Evolutionary conservation across 2,113 vertebrate species (phyloP).

Genomic region (Nannospalax galili): DNA sequence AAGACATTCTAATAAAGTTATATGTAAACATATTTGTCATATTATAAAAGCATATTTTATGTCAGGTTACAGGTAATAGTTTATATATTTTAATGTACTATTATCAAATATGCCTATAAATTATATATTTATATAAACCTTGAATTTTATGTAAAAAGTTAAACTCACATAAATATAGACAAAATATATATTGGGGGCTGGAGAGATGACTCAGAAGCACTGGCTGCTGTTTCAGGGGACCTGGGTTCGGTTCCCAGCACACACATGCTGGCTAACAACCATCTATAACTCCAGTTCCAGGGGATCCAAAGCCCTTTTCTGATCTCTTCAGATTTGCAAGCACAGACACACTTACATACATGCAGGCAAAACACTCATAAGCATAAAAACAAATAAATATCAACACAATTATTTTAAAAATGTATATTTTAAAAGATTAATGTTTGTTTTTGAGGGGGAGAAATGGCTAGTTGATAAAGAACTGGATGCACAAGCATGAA

Average conservation of each 20-base stretch:
- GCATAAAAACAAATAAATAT: background rate
- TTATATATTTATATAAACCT: background rate
- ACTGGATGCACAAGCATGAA: background rate
- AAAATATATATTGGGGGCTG: too few species aligned
- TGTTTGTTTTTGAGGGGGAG: too few species aligned
- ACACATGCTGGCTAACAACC: too few species aligned
- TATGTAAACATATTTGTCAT: background rate
- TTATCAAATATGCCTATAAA: slow-evolving; percentile 32
- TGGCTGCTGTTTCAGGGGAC: too few species aligned
- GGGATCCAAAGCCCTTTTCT: too few species aligned
- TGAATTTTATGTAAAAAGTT: slow-evolving; percentile 2
- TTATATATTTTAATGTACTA: slow-evolving; percentile 20
- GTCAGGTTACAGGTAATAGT: background rate
- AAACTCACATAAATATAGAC: background rate
- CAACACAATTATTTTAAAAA: background rate
- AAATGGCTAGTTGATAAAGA: background rate
- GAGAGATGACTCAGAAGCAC: too few species aligned
- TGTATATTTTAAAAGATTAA: background rate
- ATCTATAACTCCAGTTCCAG: too few species aligned
- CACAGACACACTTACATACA: too few species aligned
- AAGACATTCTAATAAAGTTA: background rate
- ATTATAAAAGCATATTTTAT: background rate
- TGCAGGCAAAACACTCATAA: too few species aligned
- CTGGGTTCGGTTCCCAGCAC: too few species aligned
- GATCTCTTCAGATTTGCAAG: too few species aligned